Base-by-base conservation (phyloP, 2,888 invertebrate species). In the Patella caerulea region DNA sequence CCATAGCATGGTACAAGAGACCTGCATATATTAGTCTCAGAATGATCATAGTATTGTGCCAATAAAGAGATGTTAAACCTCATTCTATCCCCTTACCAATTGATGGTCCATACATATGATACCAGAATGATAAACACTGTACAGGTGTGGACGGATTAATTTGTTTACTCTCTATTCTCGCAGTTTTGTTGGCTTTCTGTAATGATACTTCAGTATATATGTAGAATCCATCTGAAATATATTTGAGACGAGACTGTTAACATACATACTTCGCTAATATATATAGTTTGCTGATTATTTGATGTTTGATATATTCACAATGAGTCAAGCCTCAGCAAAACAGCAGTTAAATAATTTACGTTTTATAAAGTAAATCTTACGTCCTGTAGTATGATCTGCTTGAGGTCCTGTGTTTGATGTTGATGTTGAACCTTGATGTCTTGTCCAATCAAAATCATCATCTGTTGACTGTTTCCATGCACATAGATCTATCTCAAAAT, bases 131-230 rank as follows among this genome's bases (percentile, higher is more conserved):
- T 12, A 85, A 59, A 71, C 85, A 85, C 53, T 78, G 73, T 5
- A 55, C 75, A 17, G 70, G 55, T 4, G 70, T 73, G 9, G 69
- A 69, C 3, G 83, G 80, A 14, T 76, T 79, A 34, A 86, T 80
- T n/a, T 70, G 70, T 19, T 82, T 82, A 54, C 83, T 83, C 15
- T 77, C 54, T 3, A 86, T 73, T 81, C 93, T 88, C 0, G 94
- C 94, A 71, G 90, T 89, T 84, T 94, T 93, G 1, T 94, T 94
- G 1, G 93, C 93, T 80, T 93, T 86, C 70, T 93, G 89, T 0
- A 93, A 93, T 83, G 93, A 94, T 12, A 93, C 91, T 72, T 86
- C 85, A 34, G 82, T 81, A 77, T 85, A 86, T 45, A 86, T 79
- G 79, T 86, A 86, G 77, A 76, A 85, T 12, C 86, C 87, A 76